Percentiles rank a stretch among this genome's conserved stretches.
These are phyloP conservation scores for Echinometra lucunter DNA, from an alignment of 53 echinoderm and acorn worm genomes.

Conservation along the genomic window DNA sequence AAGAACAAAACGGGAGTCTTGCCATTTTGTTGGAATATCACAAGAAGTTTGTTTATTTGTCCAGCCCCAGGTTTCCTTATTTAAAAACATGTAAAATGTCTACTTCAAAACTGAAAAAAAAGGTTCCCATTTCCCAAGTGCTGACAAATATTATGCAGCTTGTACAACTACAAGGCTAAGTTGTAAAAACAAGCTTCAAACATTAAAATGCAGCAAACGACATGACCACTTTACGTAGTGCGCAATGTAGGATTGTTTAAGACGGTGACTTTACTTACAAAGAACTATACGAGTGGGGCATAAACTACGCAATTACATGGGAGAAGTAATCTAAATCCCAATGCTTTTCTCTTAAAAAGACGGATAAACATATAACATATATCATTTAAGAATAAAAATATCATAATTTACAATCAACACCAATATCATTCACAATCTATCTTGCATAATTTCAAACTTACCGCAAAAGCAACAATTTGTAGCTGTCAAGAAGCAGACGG, in stretches of 20 bases:
- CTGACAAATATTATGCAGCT: conserved; percentile 17
- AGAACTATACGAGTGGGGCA: conserved; percentile 17
- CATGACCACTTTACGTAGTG: conserved; percentile 11
- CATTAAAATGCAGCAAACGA: conserved; percentile 17
- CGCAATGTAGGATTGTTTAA: conserved; percentile 17
- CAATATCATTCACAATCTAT: conserved; percentile 16
- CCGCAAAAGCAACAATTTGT: conserved; percentile 17
- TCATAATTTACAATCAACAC: conserved; percentile 16
- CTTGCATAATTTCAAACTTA: conserved; percentile 16
- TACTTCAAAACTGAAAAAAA: conserved; percentile 16
- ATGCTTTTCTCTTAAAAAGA: conserved; percentile 16
- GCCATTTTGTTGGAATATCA: conserved; percentile 11
- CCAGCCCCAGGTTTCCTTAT: conserved; percentile 18
- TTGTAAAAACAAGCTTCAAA: conserved; percentile 16
- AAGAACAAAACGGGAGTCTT: conserved; percentile 17
- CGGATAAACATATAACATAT: conserved; percentile 16
- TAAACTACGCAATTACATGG: neutral
- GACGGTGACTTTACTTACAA: conserved; percentile 9
- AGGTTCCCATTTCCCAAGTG: conserved; percentile 8
- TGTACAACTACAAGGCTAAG: conserved; percentile 17
- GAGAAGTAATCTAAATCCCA: conserved; percentile 11
- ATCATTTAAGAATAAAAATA: conserved; percentile 16
- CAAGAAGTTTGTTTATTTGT: conserved; percentile 16
- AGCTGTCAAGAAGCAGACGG: conserved; percentile 18
- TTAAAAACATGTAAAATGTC: conserved; percentile 16